Conservation (phyloP, 2,113 vertebrate species). For the Cairina moschata region DNA sequence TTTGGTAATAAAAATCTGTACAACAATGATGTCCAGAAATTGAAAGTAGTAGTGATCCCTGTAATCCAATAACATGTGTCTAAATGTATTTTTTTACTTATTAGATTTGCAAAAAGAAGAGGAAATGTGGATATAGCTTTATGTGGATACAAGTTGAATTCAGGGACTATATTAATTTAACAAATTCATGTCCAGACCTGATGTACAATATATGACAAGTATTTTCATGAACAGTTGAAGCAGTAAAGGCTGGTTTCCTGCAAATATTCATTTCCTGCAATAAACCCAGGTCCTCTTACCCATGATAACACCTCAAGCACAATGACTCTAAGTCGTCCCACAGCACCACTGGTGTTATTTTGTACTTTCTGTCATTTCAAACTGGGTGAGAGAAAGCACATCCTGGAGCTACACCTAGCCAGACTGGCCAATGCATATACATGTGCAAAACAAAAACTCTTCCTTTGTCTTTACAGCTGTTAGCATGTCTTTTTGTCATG, state of each 20-base stretch:
- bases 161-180: neutral
- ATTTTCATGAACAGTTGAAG: neutral
- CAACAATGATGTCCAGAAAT: conserved; percentile 42
- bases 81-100: conserved; percentile 56
- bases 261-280: neutral
- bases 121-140: neutral
- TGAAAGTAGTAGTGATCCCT: conserved; percentile 49
- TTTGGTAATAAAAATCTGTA: conserved; percentile 52
- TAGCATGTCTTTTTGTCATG: neutral
- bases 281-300: neutral
- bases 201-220: neutral
- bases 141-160: neutral
- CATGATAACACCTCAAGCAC: neutral
- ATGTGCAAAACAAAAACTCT: neutral
- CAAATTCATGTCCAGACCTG: neutral
- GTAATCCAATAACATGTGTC: conserved; percentile 46
- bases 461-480: neutral
- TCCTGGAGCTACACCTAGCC: neutral
- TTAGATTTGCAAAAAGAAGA: conserved; percentile 33
- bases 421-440: neutral
- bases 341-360: neutral
- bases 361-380: neutral
- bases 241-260: neutral
- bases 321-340: neutral
- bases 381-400: neutral